A percentile compares a stretch with the other conserved stretches of the same genome.
Conservation (phyloP, 1,140 invertebrate species). For the Periplaneta americana region DNA sequence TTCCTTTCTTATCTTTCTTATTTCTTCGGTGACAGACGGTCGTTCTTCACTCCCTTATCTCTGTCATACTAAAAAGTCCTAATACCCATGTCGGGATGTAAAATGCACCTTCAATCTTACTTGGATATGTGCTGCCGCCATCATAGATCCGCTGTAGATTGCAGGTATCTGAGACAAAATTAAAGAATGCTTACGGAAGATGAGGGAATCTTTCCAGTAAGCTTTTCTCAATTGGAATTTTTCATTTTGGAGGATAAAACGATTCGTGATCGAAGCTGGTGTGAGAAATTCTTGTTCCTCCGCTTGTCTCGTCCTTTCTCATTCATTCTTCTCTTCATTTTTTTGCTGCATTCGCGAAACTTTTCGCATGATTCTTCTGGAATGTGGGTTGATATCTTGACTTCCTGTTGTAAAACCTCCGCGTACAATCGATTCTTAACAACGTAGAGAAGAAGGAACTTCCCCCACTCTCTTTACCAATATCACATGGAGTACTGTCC, state of each 20-base stretch:
- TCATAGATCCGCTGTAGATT: too few relatives aligned
- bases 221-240: background rate
- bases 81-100: too few relatives aligned
- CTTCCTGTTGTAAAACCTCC: background rate
- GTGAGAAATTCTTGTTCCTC: background rate
- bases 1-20: too few relatives aligned
- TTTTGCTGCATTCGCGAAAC: background rate
- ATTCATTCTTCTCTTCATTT: background rate
- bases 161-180: too few relatives aligned
- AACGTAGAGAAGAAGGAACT: background rate
- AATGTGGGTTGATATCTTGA: background rate
- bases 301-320: background rate
- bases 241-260: background rate
- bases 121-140: too few relatives aligned
- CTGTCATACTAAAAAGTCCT: too few relatives aligned
- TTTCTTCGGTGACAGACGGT: too few relatives aligned
- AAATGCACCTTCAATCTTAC: too few relatives aligned
- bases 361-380: background rate
- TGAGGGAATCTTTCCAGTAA: too few relatives aligned
- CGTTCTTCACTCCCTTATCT: too few relatives aligned
- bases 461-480: background rate
- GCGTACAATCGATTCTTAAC: background rate
- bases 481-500: background rate
- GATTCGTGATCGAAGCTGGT: background rate
- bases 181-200: too few relatives aligned